A percentile compares a stretch with the other conserved stretches of the same genome.
These are phyloP conservation scores for Sycophaga agraensis DNA, from an alignment of 1,140 invertebrate species.

Conservation along the genomic window DNA sequence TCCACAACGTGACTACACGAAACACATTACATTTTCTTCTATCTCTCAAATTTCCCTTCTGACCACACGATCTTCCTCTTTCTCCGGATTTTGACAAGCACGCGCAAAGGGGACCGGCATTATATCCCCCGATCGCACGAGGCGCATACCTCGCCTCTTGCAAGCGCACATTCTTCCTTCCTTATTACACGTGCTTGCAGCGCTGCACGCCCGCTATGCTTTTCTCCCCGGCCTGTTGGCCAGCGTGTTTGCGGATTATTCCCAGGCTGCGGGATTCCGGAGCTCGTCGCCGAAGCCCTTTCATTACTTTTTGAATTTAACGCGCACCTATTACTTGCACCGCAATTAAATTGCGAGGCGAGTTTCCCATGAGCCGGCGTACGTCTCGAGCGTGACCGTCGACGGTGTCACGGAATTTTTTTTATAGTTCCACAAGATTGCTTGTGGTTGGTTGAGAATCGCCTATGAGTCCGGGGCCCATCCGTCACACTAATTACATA, in stretches of 20 bases:
- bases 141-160: slow-evolving; percentile 36
- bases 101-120: background rate
- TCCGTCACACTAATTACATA: too few species aligned
- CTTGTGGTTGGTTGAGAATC: too few species aligned
- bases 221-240: slow-evolving; percentile 10
- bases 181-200: slow-evolving; percentile 40
- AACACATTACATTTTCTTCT: too few species aligned
- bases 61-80: slow-evolving; percentile 9
- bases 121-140: slow-evolving; percentile 6
- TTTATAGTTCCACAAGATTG: too few species aligned
- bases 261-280: background rate
- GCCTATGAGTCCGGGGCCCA: too few species aligned
- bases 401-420: too few species aligned
- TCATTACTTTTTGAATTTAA: slow-evolving; percentile 20
- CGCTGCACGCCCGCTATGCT: slow-evolving; percentile 11
- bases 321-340: too few species aligned
- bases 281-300: background rate
- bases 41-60: too few species aligned
- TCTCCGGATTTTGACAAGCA: background rate
- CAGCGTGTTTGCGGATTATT: slow-evolving; percentile 11
- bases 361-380: too few species aligned
- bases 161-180: slow-evolving; percentile 35
- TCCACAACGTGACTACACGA: too few species aligned
- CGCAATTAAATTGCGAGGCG: slow-evolving; percentile 8
- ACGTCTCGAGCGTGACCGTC: too few species aligned